phyloP scores from a whole-genome alignment of 1,140 invertebrate genomes.

The Drosophila teissieri region DNA sequence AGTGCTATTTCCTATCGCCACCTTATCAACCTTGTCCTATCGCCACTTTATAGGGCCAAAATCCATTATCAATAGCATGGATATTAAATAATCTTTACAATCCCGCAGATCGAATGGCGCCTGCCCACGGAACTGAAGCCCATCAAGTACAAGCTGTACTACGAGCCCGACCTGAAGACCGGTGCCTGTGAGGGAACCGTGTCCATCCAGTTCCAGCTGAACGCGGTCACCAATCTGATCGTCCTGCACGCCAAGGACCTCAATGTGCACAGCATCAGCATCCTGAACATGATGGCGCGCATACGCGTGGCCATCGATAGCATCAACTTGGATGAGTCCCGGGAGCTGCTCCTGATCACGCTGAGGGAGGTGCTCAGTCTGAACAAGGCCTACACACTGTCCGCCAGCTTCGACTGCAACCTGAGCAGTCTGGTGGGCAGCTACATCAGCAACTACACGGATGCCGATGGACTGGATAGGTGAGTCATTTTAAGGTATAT shows the following conservation, averaged over 20 bases:
- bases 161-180: slow-evolving; percentile 89
- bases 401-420: slow-evolving; percentile 56
- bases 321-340: slow-evolving; percentile 34
- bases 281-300: slow-evolving; percentile 78
- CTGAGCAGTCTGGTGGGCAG: slow-evolving; percentile 54
- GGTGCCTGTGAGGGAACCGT: slow-evolving; percentile 88
- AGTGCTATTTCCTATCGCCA: slow-evolving; percentile 10
- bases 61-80: slow-evolving; percentile 33
- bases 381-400: slow-evolving; percentile 69
- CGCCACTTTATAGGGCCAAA: slow-evolving; percentile 10
- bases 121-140: slow-evolving; percentile 89
- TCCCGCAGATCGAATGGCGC: slow-evolving; percentile 85
- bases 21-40: slow-evolving; percentile 14
- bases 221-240: slow-evolving; percentile 86
- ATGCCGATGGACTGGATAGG: slow-evolving; percentile 30
- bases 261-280: slow-evolving; percentile 65
- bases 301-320: slow-evolving; percentile 70
- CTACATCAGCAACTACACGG: slow-evolving; percentile 65
- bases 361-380: slow-evolving; percentile 56
- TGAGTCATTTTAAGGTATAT: slow-evolving; percentile 46
- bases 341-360: slow-evolving; percentile 68
- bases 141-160: slow-evolving; percentile 89
- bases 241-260: slow-evolving; percentile 88
- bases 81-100: slow-evolving; percentile 58
- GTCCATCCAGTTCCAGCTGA: slow-evolving; percentile 87